A percentile compares a stretch with the other conserved stretches of the same genome.
Evolutionary conservation across 2,113 vertebrate genomes (phyloP).

Genomic region (Pitta sordida): DNA sequence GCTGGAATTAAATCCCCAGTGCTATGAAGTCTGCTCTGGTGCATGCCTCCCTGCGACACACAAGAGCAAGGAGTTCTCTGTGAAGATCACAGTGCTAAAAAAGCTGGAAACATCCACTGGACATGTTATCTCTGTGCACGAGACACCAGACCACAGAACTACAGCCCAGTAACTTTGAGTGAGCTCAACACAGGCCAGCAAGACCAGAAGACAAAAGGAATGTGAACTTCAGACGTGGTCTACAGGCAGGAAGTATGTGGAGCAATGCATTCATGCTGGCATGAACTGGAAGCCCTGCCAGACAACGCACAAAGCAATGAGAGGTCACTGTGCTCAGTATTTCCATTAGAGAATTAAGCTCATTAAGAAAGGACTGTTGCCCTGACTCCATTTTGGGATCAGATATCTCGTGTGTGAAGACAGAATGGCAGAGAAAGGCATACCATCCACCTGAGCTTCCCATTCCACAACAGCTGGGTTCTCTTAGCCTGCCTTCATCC

Average conservation of each 20-base stretch:
- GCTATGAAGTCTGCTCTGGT: conserved; percentile 50
- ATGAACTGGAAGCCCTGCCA: background rate
- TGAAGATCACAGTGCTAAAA: background rate
- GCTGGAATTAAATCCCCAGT: conserved; percentile 48
- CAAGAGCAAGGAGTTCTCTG: background rate
- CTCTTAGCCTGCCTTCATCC: background rate
- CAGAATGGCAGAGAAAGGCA: background rate
- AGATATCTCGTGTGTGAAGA: background rate
- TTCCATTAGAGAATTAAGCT: background rate
- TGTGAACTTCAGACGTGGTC: background rate
- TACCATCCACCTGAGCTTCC: background rate
- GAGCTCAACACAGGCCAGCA: background rate
- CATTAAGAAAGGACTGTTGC: background rate
- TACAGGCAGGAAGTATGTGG: background rate
- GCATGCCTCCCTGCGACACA: background rate
- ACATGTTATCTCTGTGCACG: conserved; percentile 12
- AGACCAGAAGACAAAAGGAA: background rate
- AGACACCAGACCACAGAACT: conserved; percentile 32
- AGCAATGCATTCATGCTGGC: background rate
- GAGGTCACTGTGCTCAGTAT: background rate
- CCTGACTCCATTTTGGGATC: background rate
- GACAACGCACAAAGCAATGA: background rate
- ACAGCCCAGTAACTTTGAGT: background rate
- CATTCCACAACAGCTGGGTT: background rate
- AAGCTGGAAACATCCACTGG: conserved; percentile 16